Evolutionary conservation across 2,888 invertebrate species (phyloP).

Genomic region (Punctoribates punctum): DNA sequence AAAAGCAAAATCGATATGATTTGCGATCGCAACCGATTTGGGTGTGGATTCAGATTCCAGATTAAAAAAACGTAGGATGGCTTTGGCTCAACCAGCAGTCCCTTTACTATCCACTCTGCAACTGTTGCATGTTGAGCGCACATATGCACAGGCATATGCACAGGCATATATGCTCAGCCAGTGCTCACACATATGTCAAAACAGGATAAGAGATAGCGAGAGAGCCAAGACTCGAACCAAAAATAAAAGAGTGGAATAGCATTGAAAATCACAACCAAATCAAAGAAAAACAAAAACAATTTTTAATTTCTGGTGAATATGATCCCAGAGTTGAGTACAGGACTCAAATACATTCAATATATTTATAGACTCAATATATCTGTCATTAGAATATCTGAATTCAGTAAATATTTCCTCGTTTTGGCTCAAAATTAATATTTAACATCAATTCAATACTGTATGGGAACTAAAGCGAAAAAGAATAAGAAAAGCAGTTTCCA

Average conservation of each 20-base stretch:
- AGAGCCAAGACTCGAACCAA: no score
- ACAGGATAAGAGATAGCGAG: not conserved
- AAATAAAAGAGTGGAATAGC: not conserved
- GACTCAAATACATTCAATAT: not conserved
- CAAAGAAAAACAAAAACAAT: constrained; percentile 3
- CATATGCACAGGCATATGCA: not conserved
- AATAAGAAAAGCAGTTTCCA: not conserved
- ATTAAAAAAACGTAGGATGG: constrained; percentile 35
- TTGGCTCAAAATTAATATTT: not conserved
- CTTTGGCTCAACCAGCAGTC: not conserved
- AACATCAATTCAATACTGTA: constrained; percentile 2
- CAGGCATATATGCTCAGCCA: not conserved
- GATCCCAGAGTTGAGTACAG: not conserved
- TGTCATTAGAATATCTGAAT: not conserved
- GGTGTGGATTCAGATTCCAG: constrained; percentile 34
- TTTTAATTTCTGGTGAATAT: not conserved
- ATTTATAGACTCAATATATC: not conserved
- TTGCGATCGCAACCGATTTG: constrained; percentile 37
- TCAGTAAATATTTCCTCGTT: constrained; percentile 31
- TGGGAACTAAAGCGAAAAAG: not conserved
- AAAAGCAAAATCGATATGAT: constrained; percentile 36
- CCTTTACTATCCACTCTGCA: not conserved
- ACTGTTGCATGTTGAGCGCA: no score
- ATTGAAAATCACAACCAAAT: constrained; percentile 3
- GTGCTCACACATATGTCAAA: not conserved